Evolutionary conservation across 2,797 vertebrate genomes (phyloP), one percentile per base, ranked within the genome.

Genomic region (Molossus alvarezi): DNA sequence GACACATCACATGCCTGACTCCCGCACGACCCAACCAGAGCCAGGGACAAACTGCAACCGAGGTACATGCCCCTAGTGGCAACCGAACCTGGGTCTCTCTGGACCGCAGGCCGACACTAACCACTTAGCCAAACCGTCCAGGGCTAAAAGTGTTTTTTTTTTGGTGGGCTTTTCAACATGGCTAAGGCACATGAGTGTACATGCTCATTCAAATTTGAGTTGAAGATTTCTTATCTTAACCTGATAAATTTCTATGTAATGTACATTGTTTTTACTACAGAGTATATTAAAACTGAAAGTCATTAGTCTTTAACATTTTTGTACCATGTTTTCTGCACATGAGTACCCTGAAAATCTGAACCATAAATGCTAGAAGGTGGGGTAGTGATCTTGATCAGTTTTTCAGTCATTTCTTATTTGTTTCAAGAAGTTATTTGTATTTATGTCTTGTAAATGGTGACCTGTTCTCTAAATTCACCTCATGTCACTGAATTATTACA

Each of bases 271-370:
- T 88, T 55, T 65, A 17, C 37, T 62, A 20, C 23, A 77, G 8
- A 45, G 4, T 55, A 5, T 41, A 45, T 71, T 77, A 79, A 55
- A 65, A 77, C 8, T 17, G 29, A 53, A 86, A 85, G 13, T 25
- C 65, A 60, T 55, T 69, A 29, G 53, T 65, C 48, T 92, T 89
- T 75, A 65, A 90, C 33, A 79, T 65, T 87, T 87, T 86, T n/a
- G 51, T 58, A 27, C 4, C 15, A 18, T 48, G 2, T 90, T 62
- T 90, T 90, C 3, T 64, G 20, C 5, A 41, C 9, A 5, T 9
- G 18, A 73, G 58, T 88, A 21, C 41, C 4, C 69, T 67, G n/a
- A 33, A 90, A 69, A 84, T 53, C 37, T 77, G 72, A 27, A 48
- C 27, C 51, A 1, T 85, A 27, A 60, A 77, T 80, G 48, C 51